Evolutionary conservation across 2,113 vertebrate genomes (phyloP).

Genomic region (Chrysochloris asiatica): DNA sequence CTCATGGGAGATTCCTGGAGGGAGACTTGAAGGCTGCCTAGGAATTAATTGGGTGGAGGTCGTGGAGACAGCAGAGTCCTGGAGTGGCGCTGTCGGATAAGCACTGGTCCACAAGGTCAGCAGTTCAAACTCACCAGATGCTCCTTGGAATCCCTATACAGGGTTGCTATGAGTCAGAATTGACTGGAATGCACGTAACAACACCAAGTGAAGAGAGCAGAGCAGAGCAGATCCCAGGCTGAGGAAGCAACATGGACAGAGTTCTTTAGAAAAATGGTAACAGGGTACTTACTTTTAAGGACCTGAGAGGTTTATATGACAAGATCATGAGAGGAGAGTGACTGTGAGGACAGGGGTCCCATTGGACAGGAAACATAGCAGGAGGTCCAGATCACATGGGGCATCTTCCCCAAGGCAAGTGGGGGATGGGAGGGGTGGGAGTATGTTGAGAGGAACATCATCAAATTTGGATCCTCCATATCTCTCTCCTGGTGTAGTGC

Average conservation of each 20-base stretch:
- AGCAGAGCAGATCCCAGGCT: neutral
- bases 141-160: no score
- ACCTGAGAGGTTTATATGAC: neutral
- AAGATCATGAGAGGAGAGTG: neutral
- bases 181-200: no score
- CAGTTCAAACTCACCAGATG: no score
- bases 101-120: no score
- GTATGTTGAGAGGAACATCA: neutral
- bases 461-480: neutral
- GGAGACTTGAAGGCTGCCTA: neutral
- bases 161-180: no score
- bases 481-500: no score
- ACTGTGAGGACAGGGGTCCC: neutral
- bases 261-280: neutral
- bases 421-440: rapidly evolving
- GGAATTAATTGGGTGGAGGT: neutral
- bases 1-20: neutral
- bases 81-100: no score
- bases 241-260: neutral
- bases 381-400: no score
- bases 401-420: rapidly evolving
- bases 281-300: neutral
- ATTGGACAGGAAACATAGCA: neutral
- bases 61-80: neutral
- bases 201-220: no score